A percentile compares a stretch with the other conserved stretches of the same genome.
Evolutionary conservation across 2,888 invertebrate species (phyloP).

Genomic region (Erebia palarica): DNA sequence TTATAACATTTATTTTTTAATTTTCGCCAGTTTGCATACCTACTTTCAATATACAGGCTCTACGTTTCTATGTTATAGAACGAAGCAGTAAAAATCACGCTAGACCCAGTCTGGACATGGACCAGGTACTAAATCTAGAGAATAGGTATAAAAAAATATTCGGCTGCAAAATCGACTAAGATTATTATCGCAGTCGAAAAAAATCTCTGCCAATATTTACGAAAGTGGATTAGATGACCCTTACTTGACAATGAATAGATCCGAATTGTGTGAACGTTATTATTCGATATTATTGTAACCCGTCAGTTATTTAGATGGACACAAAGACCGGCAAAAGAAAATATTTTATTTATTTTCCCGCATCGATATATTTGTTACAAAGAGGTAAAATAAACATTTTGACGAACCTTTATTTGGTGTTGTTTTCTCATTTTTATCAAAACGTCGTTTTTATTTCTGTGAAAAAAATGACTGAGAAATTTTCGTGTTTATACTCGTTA

Average conservation of each 20-base stretch:
- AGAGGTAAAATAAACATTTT: conserved; percentile 6
- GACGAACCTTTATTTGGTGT: background rate
- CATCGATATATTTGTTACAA: background rate
- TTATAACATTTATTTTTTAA: no score
- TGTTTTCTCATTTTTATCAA: background rate
- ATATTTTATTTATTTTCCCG: conserved; percentile 5
- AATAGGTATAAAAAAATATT: background rate
- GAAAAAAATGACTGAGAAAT: background rate
- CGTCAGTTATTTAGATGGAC: background rate
- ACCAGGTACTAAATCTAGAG: no score
- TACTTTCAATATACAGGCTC: no score
- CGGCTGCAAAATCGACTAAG: background rate
- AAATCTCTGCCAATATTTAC: background rate
- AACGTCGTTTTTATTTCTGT: background rate
- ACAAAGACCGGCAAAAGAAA: conserved; percentile 11
- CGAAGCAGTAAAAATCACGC: no score
- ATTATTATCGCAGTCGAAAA: background rate
- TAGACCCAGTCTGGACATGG: no score
- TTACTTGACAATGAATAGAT: conserved; percentile 5
- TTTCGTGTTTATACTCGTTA: no score
- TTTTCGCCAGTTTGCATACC: no score
- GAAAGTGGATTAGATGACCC: conserved; percentile 5
- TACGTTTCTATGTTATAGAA: no score
- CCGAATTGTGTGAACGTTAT: conserved; percentile 9
- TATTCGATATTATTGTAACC: conserved; percentile 1